These are phyloP conservation scores for crab-eating macaque (Macaca fascicularis) DNA, from an alignment of 2,113 vertebrate species.

Conservation along the genomic window T2T-MFA8v1.1 NC_088381.1:117141001-117141500, in stretches of 20 bases:
- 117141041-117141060: neutral
- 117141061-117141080: neutral
- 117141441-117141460: constrained; percentile 43
- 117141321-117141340: constrained; percentile 35
- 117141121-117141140: neutral
- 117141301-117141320: constrained; percentile 57
- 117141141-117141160: neutral
- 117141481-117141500: constrained; percentile 57
- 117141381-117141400: constrained; percentile 67
- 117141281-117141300: constrained; percentile 37
- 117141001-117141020: neutral
- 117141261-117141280: constrained; percentile 52
- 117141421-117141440: constrained; percentile 49
- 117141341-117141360: constrained; percentile 55
- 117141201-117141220: constrained; percentile 26
- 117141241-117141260: constrained; percentile 24
- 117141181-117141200: constrained; percentile 41
- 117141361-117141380: constrained; percentile 36
- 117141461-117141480: constrained; percentile 38
- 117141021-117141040: neutral
- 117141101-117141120: neutral
- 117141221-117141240: neutral
- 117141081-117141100: neutral
- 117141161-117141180: constrained; percentile 1
- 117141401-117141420: constrained; percentile 43